Evolutionary conservation across 2,113 vertebrate species (phyloP).

Genomic region (Syrrhaptes paradoxus): DNA sequence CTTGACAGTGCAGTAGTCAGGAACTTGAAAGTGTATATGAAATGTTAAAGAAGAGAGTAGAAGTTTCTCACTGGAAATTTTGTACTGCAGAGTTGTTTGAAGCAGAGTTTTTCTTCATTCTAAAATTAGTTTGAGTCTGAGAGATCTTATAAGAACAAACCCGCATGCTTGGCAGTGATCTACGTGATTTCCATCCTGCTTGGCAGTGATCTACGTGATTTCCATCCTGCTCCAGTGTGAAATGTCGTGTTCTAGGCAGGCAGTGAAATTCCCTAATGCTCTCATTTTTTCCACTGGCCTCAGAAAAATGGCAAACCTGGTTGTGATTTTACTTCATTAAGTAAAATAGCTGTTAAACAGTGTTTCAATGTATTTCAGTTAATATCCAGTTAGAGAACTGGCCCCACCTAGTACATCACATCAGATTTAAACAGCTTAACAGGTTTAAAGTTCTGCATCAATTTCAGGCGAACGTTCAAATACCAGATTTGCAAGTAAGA

Average conservation of each 20-base stretch:
- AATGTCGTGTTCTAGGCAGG: slow-evolving; percentile 34
- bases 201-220: slow-evolving; percentile 8
- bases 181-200: slow-evolving; percentile 4
- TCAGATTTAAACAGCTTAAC: neutral
- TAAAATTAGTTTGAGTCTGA: slow-evolving; percentile 49
- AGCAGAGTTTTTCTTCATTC: slow-evolving; percentile 32
- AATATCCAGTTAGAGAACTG: slow-evolving; percentile 23
- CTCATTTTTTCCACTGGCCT: slow-evolving; percentile 35
- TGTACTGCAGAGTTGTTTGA: slow-evolving; percentile 6
- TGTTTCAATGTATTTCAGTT: slow-evolving; percentile 36
- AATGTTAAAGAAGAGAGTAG: slow-evolving; percentile 24
- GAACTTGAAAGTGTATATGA: neutral
- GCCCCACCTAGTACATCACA: neutral
- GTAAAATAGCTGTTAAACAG: slow-evolving; percentile 51
- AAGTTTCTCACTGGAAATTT: slow-evolving; percentile 41
- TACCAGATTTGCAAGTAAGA: neutral
- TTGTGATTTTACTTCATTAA: slow-evolving; percentile 59
- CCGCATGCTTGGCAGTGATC: neutral
- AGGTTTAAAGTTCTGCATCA: neutral
- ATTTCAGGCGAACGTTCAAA: neutral
- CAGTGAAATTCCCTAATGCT: slow-evolving; percentile 24
- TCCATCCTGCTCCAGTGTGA: slow-evolving; percentile 10
- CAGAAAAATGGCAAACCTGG: slow-evolving; percentile 40
- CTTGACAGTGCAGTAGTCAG: neutral
- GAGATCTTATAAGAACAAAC: slow-evolving; percentile 34